Base-by-base conservation (phyloP, 2,888 invertebrate genomes). In the Tiliacea aurago region DNA sequence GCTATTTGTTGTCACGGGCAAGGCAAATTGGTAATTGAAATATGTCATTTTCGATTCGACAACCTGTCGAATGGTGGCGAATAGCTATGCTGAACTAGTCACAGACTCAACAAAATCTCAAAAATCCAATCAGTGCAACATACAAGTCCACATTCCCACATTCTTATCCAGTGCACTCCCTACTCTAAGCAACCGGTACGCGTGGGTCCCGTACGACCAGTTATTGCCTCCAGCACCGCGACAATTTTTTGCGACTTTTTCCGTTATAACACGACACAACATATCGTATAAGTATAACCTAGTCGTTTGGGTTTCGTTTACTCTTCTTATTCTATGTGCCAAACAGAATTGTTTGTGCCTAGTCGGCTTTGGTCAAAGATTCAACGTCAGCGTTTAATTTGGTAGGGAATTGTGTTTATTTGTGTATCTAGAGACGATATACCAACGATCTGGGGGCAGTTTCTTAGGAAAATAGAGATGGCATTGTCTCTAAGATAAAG, bases 151-250 rank as follows among this genome's bases (percentile, higher is more conserved):
- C 37, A 53, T 73, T 58, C 20, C n/a, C 28, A 4, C 6, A 5
- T 23, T 9, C 87, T 9, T 83, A 83, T 88, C 87, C 80, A 79
- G 64, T n/a, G 15, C 0, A 6, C 33, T 67, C 1, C 10, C 9
- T 72, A 68, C 1, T 86, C 86, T 28, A 23, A 28, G 75, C 3
- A n/a, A 58, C 51, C 58, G 45, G 71, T 73, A 73, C 84, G 84
- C 84, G 85, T 81, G 87, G 85, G 85, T 78, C 83, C 80, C 82
- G 85, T 87, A 80, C 79, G 82, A 82, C 82, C 84, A 86, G 86
- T 87, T 89, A 89, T 90, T 89, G 88, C 87, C 71, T 85, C 66
- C 62, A 70, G 68, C 70, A 75, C 65, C 73, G 80, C 80, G 87
- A 84, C 84, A 82, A 73, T 86, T 86, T 83, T 87, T 86, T 78